These are phyloP conservation scores for Oeneis ivallda DNA, from an alignment of 2,888 invertebrate species.

Conservation along the genomic window DNA sequence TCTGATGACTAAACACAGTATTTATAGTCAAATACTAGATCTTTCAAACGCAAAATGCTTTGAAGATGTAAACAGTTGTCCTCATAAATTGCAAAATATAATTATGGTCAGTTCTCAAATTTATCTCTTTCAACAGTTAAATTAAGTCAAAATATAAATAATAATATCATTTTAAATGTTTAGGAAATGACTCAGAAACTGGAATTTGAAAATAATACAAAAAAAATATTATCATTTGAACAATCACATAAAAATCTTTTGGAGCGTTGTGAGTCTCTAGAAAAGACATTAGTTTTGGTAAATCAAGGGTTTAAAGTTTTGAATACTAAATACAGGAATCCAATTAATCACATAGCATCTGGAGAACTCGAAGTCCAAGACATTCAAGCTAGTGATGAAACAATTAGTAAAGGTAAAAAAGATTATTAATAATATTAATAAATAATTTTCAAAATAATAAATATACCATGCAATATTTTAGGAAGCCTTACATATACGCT, in stretches of 20 bases:
- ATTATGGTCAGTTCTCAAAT: constrained; percentile 52
- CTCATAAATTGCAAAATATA: constrained; percentile 61
- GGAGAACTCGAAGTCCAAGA: constrained; percentile 58
- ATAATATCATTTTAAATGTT: not conserved
- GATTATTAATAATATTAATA: not conserved
- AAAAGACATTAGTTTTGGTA: constrained; percentile 60
- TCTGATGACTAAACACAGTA: constrained; percentile 64
- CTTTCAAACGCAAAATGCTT: constrained; percentile 60
- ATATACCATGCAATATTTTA: constrained; percentile 45
- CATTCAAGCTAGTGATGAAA: constrained; percentile 63
- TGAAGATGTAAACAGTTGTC: constrained; percentile 57
- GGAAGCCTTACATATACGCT: constrained; percentile 65
- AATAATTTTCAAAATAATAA: not conserved
- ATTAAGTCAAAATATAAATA: not conserved
- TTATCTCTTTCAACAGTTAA: not conserved
- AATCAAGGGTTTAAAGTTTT: constrained; percentile 63
- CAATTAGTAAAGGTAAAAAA: constrained; percentile 54
- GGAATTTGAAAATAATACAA: constrained; percentile 58
- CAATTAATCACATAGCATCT: constrained; percentile 39
- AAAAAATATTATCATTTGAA: constrained; percentile 59
- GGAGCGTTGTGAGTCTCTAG: constrained; percentile 60
- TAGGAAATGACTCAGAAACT: constrained; percentile 60
- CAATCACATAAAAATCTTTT: constrained; percentile 54
- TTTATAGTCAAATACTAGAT: constrained; percentile 67
- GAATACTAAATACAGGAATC: constrained; percentile 38